A percentile compares a stretch with the other conserved stretches of the same genome.
Conservation (phyloP, 2,113 vertebrate genomes). For the Seriola rivoliana region DNA sequence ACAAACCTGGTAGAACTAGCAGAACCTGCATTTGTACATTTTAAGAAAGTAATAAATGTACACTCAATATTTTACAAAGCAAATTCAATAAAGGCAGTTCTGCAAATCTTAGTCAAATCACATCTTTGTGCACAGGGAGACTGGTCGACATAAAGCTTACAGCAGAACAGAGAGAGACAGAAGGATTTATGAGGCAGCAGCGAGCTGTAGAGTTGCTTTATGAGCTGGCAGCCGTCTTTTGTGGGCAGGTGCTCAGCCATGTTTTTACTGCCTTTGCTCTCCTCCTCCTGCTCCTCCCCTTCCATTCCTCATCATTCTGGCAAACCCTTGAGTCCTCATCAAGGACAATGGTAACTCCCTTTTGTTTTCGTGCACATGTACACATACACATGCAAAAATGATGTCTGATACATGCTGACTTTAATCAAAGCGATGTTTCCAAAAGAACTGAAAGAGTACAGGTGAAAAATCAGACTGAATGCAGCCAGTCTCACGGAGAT, state of each 20-base stretch:
- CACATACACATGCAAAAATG: conserved; percentile 8
- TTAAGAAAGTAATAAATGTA: not conserved
- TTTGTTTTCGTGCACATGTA: not conserved
- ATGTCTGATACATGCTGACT: not conserved
- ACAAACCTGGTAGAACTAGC: not conserved
- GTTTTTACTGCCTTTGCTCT: conserved; percentile 65
- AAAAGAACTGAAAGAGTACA: not conserved
- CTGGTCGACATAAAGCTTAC: conserved; percentile 35
- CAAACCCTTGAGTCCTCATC: conserved; percentile 46
- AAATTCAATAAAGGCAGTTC: conserved; percentile 2
- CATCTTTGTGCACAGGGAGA: conserved; percentile 30
- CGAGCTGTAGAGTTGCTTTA: conserved; percentile 64
- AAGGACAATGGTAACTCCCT: conserved; percentile 48
- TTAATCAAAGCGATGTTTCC: not conserved
- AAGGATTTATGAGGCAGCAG: conserved; percentile 67
- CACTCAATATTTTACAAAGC: conserved; percentile 31
- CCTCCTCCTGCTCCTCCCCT: conserved; percentile 36
- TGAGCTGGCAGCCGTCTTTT: conserved; percentile 55
- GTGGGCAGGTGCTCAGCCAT: conserved; percentile 63
- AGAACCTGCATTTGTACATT: not conserved
- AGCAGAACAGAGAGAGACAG: conserved; percentile 34
- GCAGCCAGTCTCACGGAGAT: not conserved
- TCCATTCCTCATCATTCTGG: conserved; percentile 38
- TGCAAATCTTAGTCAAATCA: conserved; percentile 15
- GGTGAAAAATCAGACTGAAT: not conserved